phyloP scores from a whole-genome alignment of 2,797 vertebrate genomes.

The Xiphorhynchus erythropygius region DNA sequence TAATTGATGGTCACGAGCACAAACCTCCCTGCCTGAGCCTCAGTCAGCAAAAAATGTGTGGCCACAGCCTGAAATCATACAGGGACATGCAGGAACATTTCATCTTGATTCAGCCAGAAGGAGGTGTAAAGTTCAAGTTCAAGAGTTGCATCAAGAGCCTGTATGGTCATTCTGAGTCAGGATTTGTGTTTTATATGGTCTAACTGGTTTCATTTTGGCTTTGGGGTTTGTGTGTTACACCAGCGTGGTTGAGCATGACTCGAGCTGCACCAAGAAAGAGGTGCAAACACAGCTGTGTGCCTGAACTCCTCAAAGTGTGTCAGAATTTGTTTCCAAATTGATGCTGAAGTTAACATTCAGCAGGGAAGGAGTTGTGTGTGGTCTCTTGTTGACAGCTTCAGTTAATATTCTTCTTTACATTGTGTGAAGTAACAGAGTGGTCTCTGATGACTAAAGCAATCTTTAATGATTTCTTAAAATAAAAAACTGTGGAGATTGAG shows the following conservation, averaged over 20 bases:
- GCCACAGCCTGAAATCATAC: conserved; percentile 4
- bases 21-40: not conserved
- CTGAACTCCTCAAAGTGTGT: not conserved
- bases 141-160: not conserved
- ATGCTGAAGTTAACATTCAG: not conserved
- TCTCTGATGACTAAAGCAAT: not conserved
- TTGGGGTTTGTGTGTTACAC: not conserved
- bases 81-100: not conserved
- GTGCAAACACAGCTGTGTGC: not conserved
- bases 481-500: not conserved
- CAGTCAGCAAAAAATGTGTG: conserved; percentile 38
- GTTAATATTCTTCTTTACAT: not conserved
- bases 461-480: not conserved
- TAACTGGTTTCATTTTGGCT: conserved; percentile 2
- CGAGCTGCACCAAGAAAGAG: not conserved
- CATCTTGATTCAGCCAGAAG: not conserved
- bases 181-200: not conserved
- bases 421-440: not conserved
- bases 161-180: conserved; percentile 35
- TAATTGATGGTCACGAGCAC: not conserved
- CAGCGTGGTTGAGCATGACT: not conserved
- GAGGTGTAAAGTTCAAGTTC: not conserved
- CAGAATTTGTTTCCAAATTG: not conserved
- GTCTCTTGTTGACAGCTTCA: not conserved
- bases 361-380: not conserved